Percentiles rank a stretch among this genome's conserved stretches.
Evolutionary conservation across 1,140 invertebrate genomes (phyloP).

Genomic region (Halyomorpha halys): DNA sequence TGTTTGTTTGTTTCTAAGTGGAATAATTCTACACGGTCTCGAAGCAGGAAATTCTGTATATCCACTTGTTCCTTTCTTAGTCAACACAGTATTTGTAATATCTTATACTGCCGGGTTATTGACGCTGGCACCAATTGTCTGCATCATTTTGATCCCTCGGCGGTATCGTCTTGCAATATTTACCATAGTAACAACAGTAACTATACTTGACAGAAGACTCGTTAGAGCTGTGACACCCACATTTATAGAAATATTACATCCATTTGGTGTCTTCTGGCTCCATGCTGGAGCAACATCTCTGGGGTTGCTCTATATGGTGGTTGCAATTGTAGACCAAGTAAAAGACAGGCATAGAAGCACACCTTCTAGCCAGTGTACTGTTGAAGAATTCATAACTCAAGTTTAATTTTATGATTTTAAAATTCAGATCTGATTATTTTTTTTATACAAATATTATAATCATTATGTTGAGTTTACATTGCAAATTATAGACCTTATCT

Average conservation of each 20-base stretch:
- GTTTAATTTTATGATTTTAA: not conserved
- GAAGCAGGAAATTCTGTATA: not conserved
- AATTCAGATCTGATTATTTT: too few relatives aligned
- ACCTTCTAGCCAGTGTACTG: not conserved
- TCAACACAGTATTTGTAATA: not conserved
- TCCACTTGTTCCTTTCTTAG: not conserved
- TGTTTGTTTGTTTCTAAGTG: not conserved
- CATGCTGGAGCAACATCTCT: not conserved
- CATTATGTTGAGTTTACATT: too few relatives aligned
- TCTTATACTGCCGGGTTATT: not conserved
- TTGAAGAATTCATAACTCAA: slow-evolving; percentile 13
- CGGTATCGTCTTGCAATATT: not conserved
- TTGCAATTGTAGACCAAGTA: not conserved
- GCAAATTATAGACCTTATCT: too few relatives aligned
- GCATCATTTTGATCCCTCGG: not conserved
- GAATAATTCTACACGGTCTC: slow-evolving; percentile 1
- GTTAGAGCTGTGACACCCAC: not conserved
- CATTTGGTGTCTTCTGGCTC: slow-evolving; percentile 13
- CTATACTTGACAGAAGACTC: not conserved
- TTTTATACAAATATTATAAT: too few relatives aligned
- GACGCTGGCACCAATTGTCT: not conserved
- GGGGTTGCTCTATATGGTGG: not conserved
- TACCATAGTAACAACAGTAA: not conserved
- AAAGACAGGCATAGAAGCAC: not conserved
- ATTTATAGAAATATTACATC: not conserved